phyloP scores from a whole-genome alignment of 2,797 vertebrate species.

The Delichon dasypus region DNA sequence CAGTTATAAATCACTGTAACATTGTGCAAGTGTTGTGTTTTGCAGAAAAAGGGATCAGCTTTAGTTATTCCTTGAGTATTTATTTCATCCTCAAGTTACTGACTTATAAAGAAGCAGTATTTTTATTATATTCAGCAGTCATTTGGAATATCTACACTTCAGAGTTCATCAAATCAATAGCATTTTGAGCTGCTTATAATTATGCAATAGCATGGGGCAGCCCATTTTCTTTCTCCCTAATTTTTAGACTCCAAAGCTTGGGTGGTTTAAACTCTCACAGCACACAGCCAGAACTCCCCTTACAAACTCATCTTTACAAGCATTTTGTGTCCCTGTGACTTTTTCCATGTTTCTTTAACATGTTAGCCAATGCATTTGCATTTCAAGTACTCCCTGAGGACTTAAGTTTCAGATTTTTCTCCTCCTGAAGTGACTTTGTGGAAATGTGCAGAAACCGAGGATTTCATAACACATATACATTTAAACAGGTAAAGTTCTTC shows the following conservation, averaged over 20 bases:
- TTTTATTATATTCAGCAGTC: background rate
- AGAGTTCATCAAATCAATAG: background rate
- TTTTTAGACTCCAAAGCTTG: background rate
- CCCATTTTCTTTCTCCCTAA: background rate
- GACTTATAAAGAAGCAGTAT: background rate
- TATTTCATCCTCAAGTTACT: background rate
- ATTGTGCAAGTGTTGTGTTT: background rate
- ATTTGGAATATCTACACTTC: background rate
- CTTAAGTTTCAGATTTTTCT: background rate
- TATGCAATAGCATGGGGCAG: accelerated
- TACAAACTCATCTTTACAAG: background rate
- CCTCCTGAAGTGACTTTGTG: background rate
- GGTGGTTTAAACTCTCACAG: background rate
- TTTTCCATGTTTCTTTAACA: background rate
- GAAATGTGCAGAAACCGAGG: background rate
- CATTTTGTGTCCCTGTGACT: background rate
- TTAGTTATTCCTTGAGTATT: background rate
- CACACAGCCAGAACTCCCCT: background rate
- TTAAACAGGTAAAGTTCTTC: background rate
- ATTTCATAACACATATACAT: background rate
- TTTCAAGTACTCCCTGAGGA: background rate
- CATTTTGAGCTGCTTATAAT: background rate
- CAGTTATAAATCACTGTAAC: background rate
- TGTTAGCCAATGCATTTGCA: background rate
- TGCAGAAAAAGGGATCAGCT: background rate